Percentiles rank a stretch among this genome's conserved stretches.
Conservation (phyloP, 2,113 vertebrate genomes). For the Amazona guildingii region DNA sequence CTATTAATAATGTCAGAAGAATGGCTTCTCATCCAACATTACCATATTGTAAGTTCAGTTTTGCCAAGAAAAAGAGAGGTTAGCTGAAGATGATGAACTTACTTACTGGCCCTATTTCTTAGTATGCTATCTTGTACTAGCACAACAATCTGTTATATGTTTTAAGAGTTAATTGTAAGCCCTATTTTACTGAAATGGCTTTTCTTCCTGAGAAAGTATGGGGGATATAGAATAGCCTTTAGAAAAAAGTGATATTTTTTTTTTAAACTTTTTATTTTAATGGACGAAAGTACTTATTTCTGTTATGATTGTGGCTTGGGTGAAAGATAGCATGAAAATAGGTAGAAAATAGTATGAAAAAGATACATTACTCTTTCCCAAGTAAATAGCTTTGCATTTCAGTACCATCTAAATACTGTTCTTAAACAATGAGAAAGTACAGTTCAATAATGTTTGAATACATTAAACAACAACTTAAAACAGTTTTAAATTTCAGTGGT, state of each 20-base stretch:
- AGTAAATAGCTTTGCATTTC: background rate
- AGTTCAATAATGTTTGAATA: background rate
- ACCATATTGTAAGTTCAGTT: constrained; percentile 91
- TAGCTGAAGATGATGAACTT: background rate
- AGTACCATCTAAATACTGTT: background rate
- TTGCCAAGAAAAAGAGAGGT: background rate
- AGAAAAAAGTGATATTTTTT: background rate
- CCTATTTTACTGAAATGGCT: background rate
- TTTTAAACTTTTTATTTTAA: background rate
- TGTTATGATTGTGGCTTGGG: background rate
- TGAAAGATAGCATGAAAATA: background rate
- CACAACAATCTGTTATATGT: background rate
- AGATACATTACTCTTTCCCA: background rate
- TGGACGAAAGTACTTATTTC: background rate
- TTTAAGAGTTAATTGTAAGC: background rate
- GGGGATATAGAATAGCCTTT: background rate
- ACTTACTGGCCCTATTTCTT: background rate
- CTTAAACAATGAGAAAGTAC: background rate
- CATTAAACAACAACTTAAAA: background rate
- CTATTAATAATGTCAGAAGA: constrained; percentile 95
- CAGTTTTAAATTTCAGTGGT: background rate
- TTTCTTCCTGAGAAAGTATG: background rate
- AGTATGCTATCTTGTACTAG: background rate
- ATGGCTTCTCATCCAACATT: constrained; percentile 98
- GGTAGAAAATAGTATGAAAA: background rate